Evolutionary conservation across 2,888 invertebrate species (phyloP), one percentile per base, ranked within the genome.

Genomic region (Drosophila infuscata): DNA sequence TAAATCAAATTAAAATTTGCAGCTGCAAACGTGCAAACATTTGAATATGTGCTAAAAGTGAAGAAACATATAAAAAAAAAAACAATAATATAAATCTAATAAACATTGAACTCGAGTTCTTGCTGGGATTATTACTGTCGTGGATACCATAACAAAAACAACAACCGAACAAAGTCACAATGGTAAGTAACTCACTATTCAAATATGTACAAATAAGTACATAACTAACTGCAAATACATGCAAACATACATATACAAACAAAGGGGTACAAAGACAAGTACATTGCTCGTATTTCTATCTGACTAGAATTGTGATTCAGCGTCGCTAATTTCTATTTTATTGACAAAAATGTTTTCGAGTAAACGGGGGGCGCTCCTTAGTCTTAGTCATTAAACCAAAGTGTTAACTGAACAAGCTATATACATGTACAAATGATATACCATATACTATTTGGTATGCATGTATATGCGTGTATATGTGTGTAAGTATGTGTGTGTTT

Each of bases 301-400:
- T 74, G 65, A 66, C 64, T 63, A 74, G 61, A 77, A 72, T 56
- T 89, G 70, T 90, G 87, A 87, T 75, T 90, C 87, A 87, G 90
- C 87, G 69, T 60, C 70, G 80, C 82, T 83, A 88, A 90, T 90
- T 88, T 90, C 79, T 77, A 83, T 86, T 90, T 87, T 88, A 87
- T 87, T 90, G 74, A 82, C 88, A 76, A 78, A 88, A 78, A 57
- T 64, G 58, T 70, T 66, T 73, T 68, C 63, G 57, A 66, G 70
- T 66, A 59, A 62, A 61, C 67, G 48, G 29, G 49, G 79, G 89
- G 79, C 90, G 89, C 89, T 87, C 87, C 87, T 90, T 90, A 87
- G 90, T 88, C 90, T 87, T 90, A 87, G 90, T 87, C 90, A 87
- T 88, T 87, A 88, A 75, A 74, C 49, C 74, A 78, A 79, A 79